Evolutionary conservation across 30 jellyfish, hydroid and myxozoan species (phyloP), one percentile per base, ranked within the genome.

Genomic region (Aurelia aurita): DNA sequence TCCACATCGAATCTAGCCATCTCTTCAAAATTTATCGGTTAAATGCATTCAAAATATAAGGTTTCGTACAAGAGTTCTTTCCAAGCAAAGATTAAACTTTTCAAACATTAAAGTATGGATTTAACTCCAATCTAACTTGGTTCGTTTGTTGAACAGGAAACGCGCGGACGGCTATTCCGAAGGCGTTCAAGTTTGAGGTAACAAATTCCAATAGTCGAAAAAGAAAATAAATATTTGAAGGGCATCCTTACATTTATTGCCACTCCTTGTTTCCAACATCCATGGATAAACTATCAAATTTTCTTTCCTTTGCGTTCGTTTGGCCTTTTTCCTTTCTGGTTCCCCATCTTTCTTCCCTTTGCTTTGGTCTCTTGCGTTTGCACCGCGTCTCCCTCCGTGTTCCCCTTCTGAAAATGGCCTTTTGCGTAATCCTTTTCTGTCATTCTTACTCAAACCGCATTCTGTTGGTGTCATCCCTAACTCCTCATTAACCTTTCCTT

Each of bases 401-500:
- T 20, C 74, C 45, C 63, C 67, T 63, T 27, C 72, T 73, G 57
- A 20, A 57, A 25, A 61, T 14, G 32, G 3, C 43, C 89, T 32
- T 28, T 63, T 63, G 18, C 89, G 20, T 77, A 60, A 77, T 61
- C 89, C 72, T 25, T 57, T 20, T 62, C 65, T 77, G 89, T 60
- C 89, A 77, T 43, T 77, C 79, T 21, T 77, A 23, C 89, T 77
- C 32, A 77, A 61, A 63, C 70, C 79, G 32, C 79, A 77, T 61
- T 77, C 77, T 45, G 55, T 21, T 43, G 64, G 51, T 35, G 69
- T 25, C 79, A 35, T 64, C 25, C 1, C 68, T 58, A 54, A 4
- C 69, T 81, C 79, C 78, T 54, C 85, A 61, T 69, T 81, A 69
- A 81, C 67, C 91, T 67, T 81, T 81, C 79, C 69, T 25, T 20